Conservation (phyloP, 2,797 vertebrate species). For the Varecia variegata region DNA sequence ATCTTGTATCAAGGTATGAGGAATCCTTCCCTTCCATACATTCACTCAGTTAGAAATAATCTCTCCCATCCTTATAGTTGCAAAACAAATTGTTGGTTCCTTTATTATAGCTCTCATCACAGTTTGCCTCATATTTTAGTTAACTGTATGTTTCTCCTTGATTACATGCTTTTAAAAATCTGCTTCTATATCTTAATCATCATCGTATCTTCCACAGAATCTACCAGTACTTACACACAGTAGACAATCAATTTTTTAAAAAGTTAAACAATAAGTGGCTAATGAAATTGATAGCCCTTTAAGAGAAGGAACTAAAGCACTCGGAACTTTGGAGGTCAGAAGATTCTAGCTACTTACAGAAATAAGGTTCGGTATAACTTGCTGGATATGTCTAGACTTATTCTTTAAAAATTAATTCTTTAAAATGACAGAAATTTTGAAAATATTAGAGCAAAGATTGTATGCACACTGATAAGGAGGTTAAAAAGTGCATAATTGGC, state of each 20-base stretch:
- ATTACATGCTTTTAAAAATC: background rate
- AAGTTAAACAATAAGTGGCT: background rate
- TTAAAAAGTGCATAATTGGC: background rate
- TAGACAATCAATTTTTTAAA: background rate
- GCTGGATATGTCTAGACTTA: background rate
- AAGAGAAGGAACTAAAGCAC: background rate
- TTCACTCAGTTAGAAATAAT: background rate
- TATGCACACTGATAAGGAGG: background rate
- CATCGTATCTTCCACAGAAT: background rate
- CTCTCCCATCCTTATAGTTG: background rate
- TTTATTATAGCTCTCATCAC: background rate
- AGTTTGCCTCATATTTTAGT: background rate
- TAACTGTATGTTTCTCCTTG: background rate
- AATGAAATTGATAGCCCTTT: background rate
- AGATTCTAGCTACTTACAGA: background rate
- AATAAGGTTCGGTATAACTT: background rate
- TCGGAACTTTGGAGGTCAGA: background rate
- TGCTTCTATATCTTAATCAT: background rate
- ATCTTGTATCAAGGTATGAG: background rate
- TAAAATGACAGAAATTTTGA: background rate
- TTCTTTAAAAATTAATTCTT: background rate
- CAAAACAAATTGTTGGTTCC: background rate
- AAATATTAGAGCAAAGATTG: background rate
- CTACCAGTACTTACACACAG: background rate
- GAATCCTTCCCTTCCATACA: background rate